Evolutionary conservation across 2,888 invertebrate species (phyloP), one percentile per base, ranked within the genome.

Genomic region (Cheilosia pagana): DNA sequence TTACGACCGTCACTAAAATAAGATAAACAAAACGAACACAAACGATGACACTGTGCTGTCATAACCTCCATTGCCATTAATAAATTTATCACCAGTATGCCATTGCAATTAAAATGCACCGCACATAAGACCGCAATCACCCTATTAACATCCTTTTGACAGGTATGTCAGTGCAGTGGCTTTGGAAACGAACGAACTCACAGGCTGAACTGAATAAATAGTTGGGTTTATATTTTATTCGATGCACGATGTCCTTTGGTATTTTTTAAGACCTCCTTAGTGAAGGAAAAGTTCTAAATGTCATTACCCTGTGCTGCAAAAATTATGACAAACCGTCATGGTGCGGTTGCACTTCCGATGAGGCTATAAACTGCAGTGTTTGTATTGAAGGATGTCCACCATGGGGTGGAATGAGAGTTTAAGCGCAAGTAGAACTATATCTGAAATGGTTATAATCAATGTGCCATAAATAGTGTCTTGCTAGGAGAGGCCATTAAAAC

Each of bases 61-160:
- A 62, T 60, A 60, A 68, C 31, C 19, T 28, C 4, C 21, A 23
- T 19, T 19, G 10, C 67, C 53, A 74, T 68, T 62, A 74, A 74
- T 21, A 62, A 63, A 63, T 81, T 70, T 75, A 81, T 70, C 19
- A 70, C 55, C 68, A 12, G 35, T 21, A 52, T 48, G 8, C 3
- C 12, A 21, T 6, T 52, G 55, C 62, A 81, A 75, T 81, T 81
- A 81, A 77, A 76, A 81, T 81, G 81, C 77, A 77, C 52, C 65
- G 35, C 81, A 67, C 71, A 55, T 28, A 60, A 25, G 59, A 19
- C 48, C 81, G 41, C 71, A 77, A 65, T 81, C 70, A 81, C 65
- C 57, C 57, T 71, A 70, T 82, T 71, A 82, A 71, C 60, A 67
- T 45, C 53, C 70, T 67, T 70, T 65, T 59, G 76, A 72, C 77